These are phyloP conservation scores for Campylomormyrus numenius DNA, from an alignment of 2,113 vertebrate genomes.

Conservation along the genomic window DNA sequence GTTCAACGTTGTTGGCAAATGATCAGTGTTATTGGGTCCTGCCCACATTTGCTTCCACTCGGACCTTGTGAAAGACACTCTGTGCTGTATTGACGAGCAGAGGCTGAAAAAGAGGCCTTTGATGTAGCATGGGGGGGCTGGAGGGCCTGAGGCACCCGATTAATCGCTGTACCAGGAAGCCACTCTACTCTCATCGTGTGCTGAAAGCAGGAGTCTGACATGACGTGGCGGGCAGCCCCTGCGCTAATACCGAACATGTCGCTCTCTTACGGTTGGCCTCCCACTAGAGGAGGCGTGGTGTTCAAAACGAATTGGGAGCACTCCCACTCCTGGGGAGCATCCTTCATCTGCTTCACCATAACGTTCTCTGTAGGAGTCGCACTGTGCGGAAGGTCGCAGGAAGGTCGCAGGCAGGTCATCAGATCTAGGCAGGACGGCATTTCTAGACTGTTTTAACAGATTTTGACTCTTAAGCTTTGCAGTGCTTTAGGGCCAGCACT, in stretches of 20 bases:
- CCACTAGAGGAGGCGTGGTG: neutral
- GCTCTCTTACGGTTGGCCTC: neutral
- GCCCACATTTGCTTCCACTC: neutral
- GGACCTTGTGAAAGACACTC: neutral
- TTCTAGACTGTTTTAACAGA: neutral
- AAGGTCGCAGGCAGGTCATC: neutral
- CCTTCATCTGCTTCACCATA: neutral
- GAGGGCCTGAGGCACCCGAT: neutral
- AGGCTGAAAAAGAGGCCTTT: neutral
- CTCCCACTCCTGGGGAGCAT: neutral
- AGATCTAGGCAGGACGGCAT: neutral
- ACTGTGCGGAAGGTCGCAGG: neutral
- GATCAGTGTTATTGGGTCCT: neutral
- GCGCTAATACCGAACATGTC: neutral
- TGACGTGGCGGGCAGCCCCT: neutral
- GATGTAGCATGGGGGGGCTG: neutral
- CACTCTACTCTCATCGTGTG: neutral
- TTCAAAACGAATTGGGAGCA: neutral
- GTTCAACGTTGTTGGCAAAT: neutral
- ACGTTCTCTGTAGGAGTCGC: neutral
- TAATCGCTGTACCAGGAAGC: neutral
- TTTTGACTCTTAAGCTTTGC: neutral
- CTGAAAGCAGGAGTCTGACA: neutral
- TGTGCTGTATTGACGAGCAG: neutral
- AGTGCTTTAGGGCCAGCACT: neutral